Conservation (phyloP, 2,888 invertebrate genomes). For the Nomada flava region DNA sequence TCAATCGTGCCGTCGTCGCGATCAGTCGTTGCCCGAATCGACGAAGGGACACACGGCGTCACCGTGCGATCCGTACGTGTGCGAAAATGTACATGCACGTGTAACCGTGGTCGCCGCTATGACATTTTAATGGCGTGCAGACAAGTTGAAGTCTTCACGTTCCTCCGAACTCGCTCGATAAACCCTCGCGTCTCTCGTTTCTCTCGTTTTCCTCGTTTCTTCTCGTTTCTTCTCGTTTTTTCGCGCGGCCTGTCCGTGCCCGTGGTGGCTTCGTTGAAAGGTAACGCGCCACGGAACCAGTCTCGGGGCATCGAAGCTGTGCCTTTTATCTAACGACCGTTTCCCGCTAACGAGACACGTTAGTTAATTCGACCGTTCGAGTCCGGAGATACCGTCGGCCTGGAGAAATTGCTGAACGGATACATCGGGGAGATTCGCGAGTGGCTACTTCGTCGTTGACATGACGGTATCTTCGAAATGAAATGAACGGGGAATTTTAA, state of each 20-base stretch:
- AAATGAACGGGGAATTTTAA: background rate
- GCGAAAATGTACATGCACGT: background rate
- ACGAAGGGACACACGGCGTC: constrained; percentile 35
- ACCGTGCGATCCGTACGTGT: background rate
- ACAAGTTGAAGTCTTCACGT: constrained; percentile 65
- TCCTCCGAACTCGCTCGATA: constrained; percentile 54
- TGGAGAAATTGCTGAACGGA: background rate
- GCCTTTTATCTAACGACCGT: constrained; percentile 50
- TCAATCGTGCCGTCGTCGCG: constrained; percentile 70
- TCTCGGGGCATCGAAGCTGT: constrained; percentile 43
- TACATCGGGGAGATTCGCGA: background rate
- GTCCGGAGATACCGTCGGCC: background rate
- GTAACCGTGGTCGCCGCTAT: constrained; percentile 33
- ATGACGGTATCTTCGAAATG: constrained; percentile 5
- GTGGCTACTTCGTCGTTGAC: background rate
- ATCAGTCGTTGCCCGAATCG: constrained; percentile 64
- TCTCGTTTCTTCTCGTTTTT: constrained; percentile 17
- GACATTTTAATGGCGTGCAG: constrained; percentile 69
- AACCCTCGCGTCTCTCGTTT: constrained; percentile 28
- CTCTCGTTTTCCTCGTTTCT: constrained; percentile 2
- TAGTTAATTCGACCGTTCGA: constrained; percentile 46
- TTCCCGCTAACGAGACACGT: constrained; percentile 48
- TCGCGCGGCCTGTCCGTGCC: constrained; percentile 5
- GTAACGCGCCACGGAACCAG: constrained; percentile 46
- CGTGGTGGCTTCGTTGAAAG: constrained; percentile 27